Evolutionary conservation across 2,888 invertebrate species (phyloP).

Genomic region (Sicus ferrugineus): DNA sequence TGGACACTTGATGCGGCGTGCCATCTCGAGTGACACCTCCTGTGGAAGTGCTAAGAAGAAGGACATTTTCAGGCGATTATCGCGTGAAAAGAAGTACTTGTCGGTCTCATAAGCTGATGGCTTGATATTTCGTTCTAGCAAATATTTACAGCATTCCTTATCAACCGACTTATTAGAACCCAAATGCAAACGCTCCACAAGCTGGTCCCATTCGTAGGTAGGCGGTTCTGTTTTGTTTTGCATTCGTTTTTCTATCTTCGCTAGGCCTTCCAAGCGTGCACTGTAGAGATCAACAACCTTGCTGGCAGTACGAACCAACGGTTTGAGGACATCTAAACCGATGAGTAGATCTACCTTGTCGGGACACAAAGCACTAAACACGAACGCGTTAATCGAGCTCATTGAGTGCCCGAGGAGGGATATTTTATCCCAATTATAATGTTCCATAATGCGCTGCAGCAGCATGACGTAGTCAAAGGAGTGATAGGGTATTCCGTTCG

Average conservation of each 20-base stretch:
- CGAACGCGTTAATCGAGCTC: slow-evolving; percentile 71
- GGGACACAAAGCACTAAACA: slow-evolving; percentile 71
- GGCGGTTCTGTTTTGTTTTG: slow-evolving; percentile 67
- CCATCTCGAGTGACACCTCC: slow-evolving; percentile 68
- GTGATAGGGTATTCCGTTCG: slow-evolving; percentile 69
- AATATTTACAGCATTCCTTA: slow-evolving; percentile 67
- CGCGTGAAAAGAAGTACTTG: slow-evolving; percentile 72
- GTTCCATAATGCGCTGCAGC: slow-evolving; percentile 69
- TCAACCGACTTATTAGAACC: slow-evolving; percentile 70
- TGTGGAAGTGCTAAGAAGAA: slow-evolving; percentile 52
- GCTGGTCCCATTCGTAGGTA: slow-evolving; percentile 70
- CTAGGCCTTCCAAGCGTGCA: slow-evolving; percentile 63
- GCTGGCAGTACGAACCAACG: slow-evolving; percentile 47
- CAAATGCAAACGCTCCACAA: slow-evolving; percentile 68
- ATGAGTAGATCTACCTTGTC: slow-evolving; percentile 65
- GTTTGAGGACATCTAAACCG: slow-evolving; percentile 58
- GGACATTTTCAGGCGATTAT: slow-evolving; percentile 69
- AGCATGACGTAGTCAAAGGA: slow-evolving; percentile 63
- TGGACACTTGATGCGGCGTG: slow-evolving; percentile 70
- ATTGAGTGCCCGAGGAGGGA: slow-evolving; percentile 76
- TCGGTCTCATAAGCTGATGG: slow-evolving; percentile 68
- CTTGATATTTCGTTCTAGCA: slow-evolving; percentile 69
- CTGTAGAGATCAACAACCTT: slow-evolving; percentile 54
- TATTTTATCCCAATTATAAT: slow-evolving; percentile 75
- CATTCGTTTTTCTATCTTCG: slow-evolving; percentile 62